Evolutionary conservation across 2,888 invertebrate species (phyloP), one percentile per base, ranked within the genome.

Genomic region (Notodonta dromedarius): DNA sequence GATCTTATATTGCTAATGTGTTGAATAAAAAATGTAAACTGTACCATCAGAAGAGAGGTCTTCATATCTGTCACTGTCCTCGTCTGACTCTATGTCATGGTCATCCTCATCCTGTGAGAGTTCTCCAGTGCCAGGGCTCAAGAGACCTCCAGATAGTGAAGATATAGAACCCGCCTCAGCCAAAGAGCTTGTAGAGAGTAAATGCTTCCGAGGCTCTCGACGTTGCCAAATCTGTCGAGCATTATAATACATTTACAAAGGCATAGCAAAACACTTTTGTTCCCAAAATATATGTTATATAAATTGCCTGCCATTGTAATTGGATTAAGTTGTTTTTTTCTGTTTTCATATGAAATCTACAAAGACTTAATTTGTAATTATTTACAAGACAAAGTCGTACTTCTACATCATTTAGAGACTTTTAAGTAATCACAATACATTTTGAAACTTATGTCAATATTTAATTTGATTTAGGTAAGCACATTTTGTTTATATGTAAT

Each of bases 111-210:
- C 98, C 76, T 97, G 97, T 50, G 97, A 97, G 74, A 96, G 95
- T 44, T 94, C 90, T 71, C 95, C 96, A 61, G 96, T 95, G 77
- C 97, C 97, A 6, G 98, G 98, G 84, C 98, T 98, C 16, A 98
- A 92, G 35, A 98, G 95, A 63, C 97, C 97, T 65, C 96, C 97
- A 66, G 97, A 97, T 24, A 97, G 85, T 7, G 97, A 97, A 39
- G 97, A 97, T 40, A 96, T 96, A 32, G 97, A 97, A 44, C 97
- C 97, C 52, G 97, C 97, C 86, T 98, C 98, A 35, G 96, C 97
- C 75, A 96, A 87, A 52, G 97, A 97, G 72, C 98, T 96, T 14
- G 97, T 98, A 8, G 97, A 97, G 58, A 97, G 87, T 66, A 98
- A 92, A 91, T 98, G 98, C 84, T 97, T 97, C 58, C 98, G 94